A percentile compares a stretch with the other conserved stretches of the same genome.
phyloP scores from a whole-genome alignment of 1,140 invertebrate species.

The Orchesella cincta region DNA sequence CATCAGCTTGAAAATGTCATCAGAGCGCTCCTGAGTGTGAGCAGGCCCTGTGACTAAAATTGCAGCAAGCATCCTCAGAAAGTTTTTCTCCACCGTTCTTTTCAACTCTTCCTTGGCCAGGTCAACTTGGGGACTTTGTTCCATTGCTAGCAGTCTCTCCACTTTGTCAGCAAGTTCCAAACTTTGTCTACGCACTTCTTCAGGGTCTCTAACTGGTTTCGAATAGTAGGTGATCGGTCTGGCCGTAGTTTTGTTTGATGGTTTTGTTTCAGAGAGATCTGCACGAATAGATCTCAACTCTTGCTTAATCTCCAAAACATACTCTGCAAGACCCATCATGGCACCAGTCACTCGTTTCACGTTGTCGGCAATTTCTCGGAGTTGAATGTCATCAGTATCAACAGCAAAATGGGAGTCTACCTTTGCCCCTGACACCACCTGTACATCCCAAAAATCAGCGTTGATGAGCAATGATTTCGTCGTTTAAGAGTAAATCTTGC shows the following conservation, averaged over 20 bases:
- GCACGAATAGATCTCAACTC: background rate
- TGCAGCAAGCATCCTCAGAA: constrained; percentile 46
- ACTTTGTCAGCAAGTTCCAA: constrained; percentile 43
- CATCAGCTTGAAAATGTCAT: constrained; percentile 50
- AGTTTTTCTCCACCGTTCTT: constrained; percentile 44
- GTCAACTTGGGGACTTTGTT: constrained; percentile 43
- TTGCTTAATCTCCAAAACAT: constrained; percentile 38
- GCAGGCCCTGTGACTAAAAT: constrained; percentile 46
- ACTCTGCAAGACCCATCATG: constrained; percentile 47
- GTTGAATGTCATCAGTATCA: constrained; percentile 30
- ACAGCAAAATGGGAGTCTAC: constrained; percentile 35
- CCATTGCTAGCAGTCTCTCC: constrained; percentile 40
- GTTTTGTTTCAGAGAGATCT: background rate
- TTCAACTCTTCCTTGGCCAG: constrained; percentile 42
- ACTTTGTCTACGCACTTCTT: constrained; percentile 5
- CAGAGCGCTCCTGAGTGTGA: constrained; percentile 38
- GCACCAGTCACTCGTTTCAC: constrained; percentile 41
- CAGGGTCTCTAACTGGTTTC: background rate
- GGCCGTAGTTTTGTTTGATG: background rate
- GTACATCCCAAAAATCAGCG: no score
- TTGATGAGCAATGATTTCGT: no score
- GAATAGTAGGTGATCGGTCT: constrained; percentile 6
- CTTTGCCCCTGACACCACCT: background rate
- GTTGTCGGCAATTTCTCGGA: constrained; percentile 39
- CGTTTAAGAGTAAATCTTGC: no score